Base-by-base conservation (phyloP, 2,113 vertebrate species). In the Eurystomus gularis region DNA sequence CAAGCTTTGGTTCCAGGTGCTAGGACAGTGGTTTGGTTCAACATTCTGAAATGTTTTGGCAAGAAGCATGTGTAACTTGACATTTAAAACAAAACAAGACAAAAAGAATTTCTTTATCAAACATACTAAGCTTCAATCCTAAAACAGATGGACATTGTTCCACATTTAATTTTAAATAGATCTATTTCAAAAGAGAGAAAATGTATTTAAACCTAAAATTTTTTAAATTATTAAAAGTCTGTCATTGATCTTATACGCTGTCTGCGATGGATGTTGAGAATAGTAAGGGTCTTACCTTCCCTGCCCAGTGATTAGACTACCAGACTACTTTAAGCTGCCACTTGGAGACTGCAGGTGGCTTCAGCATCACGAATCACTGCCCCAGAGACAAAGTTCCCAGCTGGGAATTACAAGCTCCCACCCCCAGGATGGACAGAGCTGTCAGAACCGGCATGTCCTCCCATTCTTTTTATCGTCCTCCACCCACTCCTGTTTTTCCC, bases 21-120 rank as follows among this genome's bases (percentile, higher is more conserved):
- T 81, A 42, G 80, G 54, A 52, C 61, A 82, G 66, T 65, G 26
- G 37, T 87, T 87, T 72, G 23, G 44, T 95, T 91, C 70, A 89
- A 3, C 62, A 91, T 95, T 80, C 49, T 90, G 65, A 76, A 94
- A 82, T 11, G 17, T 75, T 92, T 71, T 95, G 66, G 62, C 66
- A 90, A 66, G 28, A 91, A 90, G 58, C 24, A 40, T 10, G 16
- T 82, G 66, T 79, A 94, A 87, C 71, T 76, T 3, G 9, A 80
- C 88, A 93, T 57, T 89, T 91, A 5, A 79, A 94, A 52, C 8
- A 55, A 92, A 86, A 81, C 46, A 73, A 71, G 42, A 66, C 42
- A 86, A 93, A 90, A 79, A 64, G 18, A 55, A 76, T 35, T 9
- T 84, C 84, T 96, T 90, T 69, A 71, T 91, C 69, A 69, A 87